Evolutionary conservation across 92 coral and sea anemone genomes (phyloP).

Genomic region (Siderastrea siderea): DNA sequence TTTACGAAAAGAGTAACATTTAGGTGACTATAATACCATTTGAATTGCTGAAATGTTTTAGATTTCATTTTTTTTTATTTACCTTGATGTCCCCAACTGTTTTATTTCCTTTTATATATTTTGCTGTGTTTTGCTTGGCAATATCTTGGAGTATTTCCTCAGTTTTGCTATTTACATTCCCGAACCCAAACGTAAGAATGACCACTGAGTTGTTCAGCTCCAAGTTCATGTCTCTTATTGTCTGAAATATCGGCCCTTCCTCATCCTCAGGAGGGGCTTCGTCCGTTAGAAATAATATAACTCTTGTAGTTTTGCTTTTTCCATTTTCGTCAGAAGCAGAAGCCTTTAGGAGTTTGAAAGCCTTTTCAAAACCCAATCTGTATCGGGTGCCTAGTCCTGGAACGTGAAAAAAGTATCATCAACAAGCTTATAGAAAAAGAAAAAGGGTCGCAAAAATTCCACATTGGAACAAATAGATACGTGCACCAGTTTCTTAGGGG

Average conservation of each 20-base stretch:
- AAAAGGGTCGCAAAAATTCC: too few relatives aligned
- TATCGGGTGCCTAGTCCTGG: slow-evolving; percentile 24
- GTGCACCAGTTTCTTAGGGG: too few relatives aligned
- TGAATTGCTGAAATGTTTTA: not conserved
- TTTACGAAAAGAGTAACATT: too few relatives aligned
- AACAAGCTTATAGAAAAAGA: not conserved
- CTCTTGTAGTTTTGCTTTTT: slow-evolving; percentile 9
- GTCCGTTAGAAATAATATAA: slow-evolving; percentile 77
- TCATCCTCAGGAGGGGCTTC: slow-evolving; percentile 51
- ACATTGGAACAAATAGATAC: too few relatives aligned
- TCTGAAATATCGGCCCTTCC: not conserved
- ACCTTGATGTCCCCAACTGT: slow-evolving; percentile 51
- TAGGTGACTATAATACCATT: too few relatives aligned
- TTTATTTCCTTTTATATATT: slow-evolving; percentile 1
- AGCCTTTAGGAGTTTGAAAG: slow-evolving; percentile 34
- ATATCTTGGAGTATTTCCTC: slow-evolving; percentile 36
- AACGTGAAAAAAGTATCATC: not conserved
- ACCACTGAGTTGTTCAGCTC: slow-evolving; percentile 54
- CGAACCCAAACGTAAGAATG: slow-evolving; percentile 76
- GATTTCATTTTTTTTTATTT: not conserved
- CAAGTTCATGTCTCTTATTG: slow-evolving; percentile 46
- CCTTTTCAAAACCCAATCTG: slow-evolving; percentile 40
- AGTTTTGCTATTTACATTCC: slow-evolving; percentile 1
- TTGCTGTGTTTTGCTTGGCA: slow-evolving; percentile 28
- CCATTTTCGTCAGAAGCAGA: slow-evolving; percentile 6